Conservation (phyloP, 1,140 invertebrate species). For the Dolichoris vasculosae region DNA sequence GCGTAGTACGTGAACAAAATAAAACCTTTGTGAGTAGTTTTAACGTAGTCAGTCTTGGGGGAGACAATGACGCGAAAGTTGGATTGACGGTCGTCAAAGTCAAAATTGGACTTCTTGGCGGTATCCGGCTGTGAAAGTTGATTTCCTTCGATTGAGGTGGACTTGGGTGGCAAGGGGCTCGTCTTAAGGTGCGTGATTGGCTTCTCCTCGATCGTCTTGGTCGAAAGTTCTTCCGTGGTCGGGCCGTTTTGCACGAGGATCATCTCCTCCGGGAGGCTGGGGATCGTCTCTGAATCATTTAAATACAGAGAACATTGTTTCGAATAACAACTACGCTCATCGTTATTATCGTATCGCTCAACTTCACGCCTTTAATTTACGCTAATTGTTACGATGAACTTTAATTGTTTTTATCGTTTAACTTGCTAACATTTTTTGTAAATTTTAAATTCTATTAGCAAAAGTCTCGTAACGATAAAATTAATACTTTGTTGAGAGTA, state of each 20-base stretch:
- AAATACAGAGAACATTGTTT: background rate
- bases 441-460: no score
- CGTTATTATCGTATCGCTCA: background rate
- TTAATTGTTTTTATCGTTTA: background rate
- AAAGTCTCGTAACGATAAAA: no score
- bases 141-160: conserved; percentile 43
- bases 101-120: conserved; percentile 14
- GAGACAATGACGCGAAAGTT: conserved; percentile 55
- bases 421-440: no score
- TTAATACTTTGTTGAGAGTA: no score
- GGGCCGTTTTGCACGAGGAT: background rate
- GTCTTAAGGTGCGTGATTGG: background rate
- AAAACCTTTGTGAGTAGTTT: conserved; percentile 63
- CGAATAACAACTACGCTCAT: background rate
- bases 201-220: conserved; percentile 36
- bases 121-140: conserved; percentile 43
- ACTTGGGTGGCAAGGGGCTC: conserved; percentile 4
- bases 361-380: background rate
- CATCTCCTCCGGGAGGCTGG: conserved; percentile 26
- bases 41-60: conserved; percentile 62
- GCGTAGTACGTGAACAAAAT: no score
- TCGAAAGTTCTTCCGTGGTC: conserved; percentile 30
- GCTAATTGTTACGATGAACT: background rate
- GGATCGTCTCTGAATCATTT: conserved; percentile 17
- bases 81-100: conserved; percentile 36